Percentiles rank a stretch among this genome's conserved stretches.
phyloP scores from a whole-genome alignment of 2,797 vertebrate genomes.

The Galago senegalensis region DNA sequence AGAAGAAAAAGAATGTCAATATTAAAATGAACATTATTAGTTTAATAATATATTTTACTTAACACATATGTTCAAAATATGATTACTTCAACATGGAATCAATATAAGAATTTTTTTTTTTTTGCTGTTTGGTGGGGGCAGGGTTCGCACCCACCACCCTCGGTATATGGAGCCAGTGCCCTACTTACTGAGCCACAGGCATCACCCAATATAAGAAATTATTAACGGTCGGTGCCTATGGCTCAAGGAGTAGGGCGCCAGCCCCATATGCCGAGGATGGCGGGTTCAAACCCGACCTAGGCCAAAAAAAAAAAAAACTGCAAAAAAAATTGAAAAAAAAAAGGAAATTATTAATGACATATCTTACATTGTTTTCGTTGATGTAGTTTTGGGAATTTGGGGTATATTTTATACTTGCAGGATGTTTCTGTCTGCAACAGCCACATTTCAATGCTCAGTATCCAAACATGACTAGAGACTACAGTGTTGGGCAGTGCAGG shows the following conservation, averaged over 20 bases:
- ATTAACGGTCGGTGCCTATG: too few relatives aligned
- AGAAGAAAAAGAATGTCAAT: background rate
- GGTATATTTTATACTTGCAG: background rate
- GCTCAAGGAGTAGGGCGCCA: too few relatives aligned
- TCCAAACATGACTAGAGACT: background rate
- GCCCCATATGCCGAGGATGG: too few relatives aligned
- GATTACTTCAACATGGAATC: slow-evolving; percentile 1
- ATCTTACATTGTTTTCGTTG: slow-evolving; percentile 14
- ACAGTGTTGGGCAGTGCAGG: rapidly evolving
- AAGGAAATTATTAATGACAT: background rate
- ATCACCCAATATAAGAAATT: too few relatives aligned
- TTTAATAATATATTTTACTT: slow-evolving; percentile 14
- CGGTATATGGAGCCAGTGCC: too few relatives aligned
- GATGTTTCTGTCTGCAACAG: background rate
- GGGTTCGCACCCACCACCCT: too few relatives aligned
- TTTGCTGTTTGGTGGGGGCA: too few relatives aligned
- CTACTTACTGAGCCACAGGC: too few relatives aligned
- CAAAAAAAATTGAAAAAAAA: too few relatives aligned
- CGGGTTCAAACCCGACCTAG: too few relatives aligned
- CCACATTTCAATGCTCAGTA: background rate
- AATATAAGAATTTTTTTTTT: background rate
- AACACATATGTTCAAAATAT: background rate
- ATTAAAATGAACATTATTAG: background rate
- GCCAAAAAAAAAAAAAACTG: too few relatives aligned
- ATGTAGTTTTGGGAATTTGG: background rate